Evolutionary conservation across 2,113 vertebrate species (phyloP).

Genomic region (Ctenomys sociabilis): DNA sequence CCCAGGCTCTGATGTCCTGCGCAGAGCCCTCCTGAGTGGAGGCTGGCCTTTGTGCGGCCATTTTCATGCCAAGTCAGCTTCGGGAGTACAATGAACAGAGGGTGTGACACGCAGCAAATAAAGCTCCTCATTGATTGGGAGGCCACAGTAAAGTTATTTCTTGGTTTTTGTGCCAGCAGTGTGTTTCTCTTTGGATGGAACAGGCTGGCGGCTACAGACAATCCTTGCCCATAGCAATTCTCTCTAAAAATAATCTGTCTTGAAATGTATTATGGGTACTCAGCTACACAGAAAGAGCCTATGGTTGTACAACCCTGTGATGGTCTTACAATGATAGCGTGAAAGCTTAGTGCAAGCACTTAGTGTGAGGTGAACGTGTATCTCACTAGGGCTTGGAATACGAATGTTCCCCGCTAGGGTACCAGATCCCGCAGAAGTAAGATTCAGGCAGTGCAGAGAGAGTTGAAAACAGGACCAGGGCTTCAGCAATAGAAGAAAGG

Average conservation of each 20-base stretch:
- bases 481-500: neutral
- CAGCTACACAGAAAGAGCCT: neutral
- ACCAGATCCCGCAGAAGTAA: neutral
- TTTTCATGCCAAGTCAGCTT: constrained; percentile 42
- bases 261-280: constrained; percentile 11
- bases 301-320: neutral
- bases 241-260: constrained; percentile 30
- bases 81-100: constrained; percentile 67
- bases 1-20: neutral
- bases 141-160: constrained; percentile 40
- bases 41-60: constrained; percentile 36
- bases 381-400: neutral
- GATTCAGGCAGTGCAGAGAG: neutral
- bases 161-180: neutral
- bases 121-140: constrained; percentile 66
- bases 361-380: neutral
- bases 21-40: neutral
- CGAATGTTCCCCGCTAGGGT: neutral
- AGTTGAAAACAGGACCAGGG: neutral
- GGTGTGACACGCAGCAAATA: constrained; percentile 48
- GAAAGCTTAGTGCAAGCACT: neutral
- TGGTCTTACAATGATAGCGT: neutral
- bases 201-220: too few species aligned
- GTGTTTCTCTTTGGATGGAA: neutral
- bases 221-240: constrained; percentile 4